A percentile compares a stretch with the other conserved stretches of the same genome.
Evolutionary conservation across 2,888 invertebrate species (phyloP).

Genomic region (Lasioglossum malachurum): DNA sequence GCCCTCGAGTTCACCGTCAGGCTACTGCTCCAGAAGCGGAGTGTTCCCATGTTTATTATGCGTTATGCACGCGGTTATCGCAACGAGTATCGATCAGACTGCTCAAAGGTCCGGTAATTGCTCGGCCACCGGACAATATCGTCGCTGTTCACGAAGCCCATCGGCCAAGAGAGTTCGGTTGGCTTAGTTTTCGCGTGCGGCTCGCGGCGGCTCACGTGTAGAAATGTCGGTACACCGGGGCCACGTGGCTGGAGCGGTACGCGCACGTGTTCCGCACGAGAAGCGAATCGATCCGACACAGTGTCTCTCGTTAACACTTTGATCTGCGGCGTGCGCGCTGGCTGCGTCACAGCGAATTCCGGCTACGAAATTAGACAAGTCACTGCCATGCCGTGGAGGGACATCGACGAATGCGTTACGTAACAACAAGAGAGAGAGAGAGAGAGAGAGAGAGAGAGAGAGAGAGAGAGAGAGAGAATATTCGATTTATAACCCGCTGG

Average conservation of each 20-base stretch:
- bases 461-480: neutral
- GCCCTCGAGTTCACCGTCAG: neutral
- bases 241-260: constrained; percentile 61
- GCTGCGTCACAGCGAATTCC: constrained; percentile 36
- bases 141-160: neutral
- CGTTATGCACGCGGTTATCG: neutral
- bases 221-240: constrained; percentile 26
- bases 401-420: neutral
- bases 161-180: constrained; percentile 44
- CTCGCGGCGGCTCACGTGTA: constrained; percentile 56
- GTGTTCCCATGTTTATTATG: neutral
- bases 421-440: neutral
- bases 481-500: neutral
- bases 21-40: neutral
- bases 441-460: neutral
- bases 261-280: constrained; percentile 64
- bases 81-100: neutral
- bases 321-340: constrained; percentile 39
- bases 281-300: constrained; percentile 52
- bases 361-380: constrained; percentile 30
- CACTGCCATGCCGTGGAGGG: neutral
- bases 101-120: constrained; percentile 21
- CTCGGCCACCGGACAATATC: neutral
- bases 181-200: constrained; percentile 34
- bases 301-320: constrained; percentile 58